Evolutionary conservation across 37 sponge, comb jelly and placozoan species (phyloP).

Genomic region (Halisarca cf. caerulea): DNA sequence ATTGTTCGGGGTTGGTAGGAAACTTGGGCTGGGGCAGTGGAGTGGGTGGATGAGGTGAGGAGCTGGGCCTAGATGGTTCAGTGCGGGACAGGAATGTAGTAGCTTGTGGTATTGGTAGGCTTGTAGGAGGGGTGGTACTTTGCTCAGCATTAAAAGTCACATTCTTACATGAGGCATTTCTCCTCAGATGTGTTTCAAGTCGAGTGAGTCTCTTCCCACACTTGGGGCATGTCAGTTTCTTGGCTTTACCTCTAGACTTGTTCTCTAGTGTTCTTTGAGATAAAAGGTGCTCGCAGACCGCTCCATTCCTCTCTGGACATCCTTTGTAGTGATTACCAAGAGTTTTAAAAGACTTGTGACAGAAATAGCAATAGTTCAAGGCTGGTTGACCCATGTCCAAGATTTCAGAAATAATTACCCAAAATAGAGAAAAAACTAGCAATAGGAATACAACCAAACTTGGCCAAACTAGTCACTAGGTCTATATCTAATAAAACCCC

Average conservation of each 20-base stretch:
- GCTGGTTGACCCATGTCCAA: slow-evolving; percentile 3
- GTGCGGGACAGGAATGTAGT: neutral
- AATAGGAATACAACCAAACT: slow-evolving; percentile 11
- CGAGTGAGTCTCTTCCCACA: slow-evolving; percentile 2
- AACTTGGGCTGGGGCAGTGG: neutral
- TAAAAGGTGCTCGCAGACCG: neutral
- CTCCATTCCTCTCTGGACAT: slow-evolving; percentile 15
- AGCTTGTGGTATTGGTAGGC: neutral
- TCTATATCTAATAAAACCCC: neutral
- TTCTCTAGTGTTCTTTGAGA: neutral
- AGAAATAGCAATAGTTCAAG: neutral
- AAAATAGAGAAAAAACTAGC: neutral
- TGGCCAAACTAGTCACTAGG: slow-evolving; percentile 25
- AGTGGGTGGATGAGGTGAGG: neutral
- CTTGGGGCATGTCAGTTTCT: neutral
- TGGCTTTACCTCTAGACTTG: neutral
- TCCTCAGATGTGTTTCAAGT: neutral
- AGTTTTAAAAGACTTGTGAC: neutral
- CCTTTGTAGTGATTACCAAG: slow-evolving; percentile 13
- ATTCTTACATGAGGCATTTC: slow-evolving; percentile 4
- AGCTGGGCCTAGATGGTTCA: neutral
- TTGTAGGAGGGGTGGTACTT: too few relatives aligned
- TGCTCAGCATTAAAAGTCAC: neutral
- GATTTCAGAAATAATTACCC: neutral
- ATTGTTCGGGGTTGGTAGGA: slow-evolving; percentile 4